These are phyloP conservation scores for Thunnus maccoyii DNA, from an alignment of 2,113 vertebrate genomes.

Conservation along the genomic window DNA sequence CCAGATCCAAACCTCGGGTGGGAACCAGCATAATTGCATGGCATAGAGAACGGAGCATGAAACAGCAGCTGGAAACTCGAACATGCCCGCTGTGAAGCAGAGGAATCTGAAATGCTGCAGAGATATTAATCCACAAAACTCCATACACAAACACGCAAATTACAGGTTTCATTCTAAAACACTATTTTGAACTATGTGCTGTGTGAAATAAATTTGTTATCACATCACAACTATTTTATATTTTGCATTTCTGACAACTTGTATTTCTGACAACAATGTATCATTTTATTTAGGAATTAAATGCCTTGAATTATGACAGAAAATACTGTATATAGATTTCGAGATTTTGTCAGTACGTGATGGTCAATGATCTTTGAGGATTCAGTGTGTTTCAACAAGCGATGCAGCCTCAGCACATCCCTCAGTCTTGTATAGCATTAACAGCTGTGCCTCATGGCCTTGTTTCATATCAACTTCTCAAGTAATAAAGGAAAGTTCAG, in stretches of 20 bases:
- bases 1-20: conserved; percentile 72
- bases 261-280: too few species aligned
- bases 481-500: conserved; percentile 60
- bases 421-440: conserved; percentile 46
- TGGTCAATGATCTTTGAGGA: background rate
- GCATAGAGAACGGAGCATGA: conserved; percentile 68
- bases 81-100: conserved; percentile 48
- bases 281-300: background rate
- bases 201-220: conserved; percentile 30
- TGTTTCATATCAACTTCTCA: conserved; percentile 62
- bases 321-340: too few species aligned
- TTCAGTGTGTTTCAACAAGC: background rate
- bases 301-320: background rate
- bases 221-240: conserved; percentile 8
- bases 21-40: conserved; percentile 78
- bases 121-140: conserved; percentile 57
- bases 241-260: background rate
- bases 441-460: conserved; percentile 67
- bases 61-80: conserved; percentile 73
- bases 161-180: conserved; percentile 50
- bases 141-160: conserved; percentile 40
- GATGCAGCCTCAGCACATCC: conserved; percentile 47
- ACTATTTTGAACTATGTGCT: conserved; percentile 40
- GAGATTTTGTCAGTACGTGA: too few species aligned
- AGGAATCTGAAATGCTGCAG: conserved; percentile 61